Percentiles rank a stretch among this genome's conserved stretches.
phyloP scores from a whole-genome alignment of 2,113 vertebrate species.

The Mixornis gularis region DNA sequence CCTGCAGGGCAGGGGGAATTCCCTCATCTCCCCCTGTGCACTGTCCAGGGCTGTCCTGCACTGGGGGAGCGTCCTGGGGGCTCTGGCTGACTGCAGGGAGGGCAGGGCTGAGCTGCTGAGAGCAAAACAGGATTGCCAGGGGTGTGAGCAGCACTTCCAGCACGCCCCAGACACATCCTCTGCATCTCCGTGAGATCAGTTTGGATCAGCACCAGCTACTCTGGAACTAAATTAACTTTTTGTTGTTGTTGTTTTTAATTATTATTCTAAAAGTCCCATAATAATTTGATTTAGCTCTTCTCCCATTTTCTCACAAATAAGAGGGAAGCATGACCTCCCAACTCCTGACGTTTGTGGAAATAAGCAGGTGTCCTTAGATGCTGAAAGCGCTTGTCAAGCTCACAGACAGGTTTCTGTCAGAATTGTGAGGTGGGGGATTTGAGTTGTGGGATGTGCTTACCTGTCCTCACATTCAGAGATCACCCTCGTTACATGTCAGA shows the following conservation, averaged over 20 bases:
- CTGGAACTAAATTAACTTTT: neutral
- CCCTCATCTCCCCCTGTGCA: neutral
- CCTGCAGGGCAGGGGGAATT: accelerated
- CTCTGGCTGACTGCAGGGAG: neutral
- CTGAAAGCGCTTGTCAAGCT: neutral
- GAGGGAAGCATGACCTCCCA: neutral
- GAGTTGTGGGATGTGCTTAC: neutral
- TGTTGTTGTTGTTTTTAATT: neutral
- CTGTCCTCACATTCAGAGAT: neutral
- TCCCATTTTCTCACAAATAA: neutral
- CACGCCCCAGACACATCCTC: neutral
- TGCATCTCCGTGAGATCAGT: neutral
- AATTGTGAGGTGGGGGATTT: neutral
- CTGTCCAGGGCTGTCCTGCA: accelerated
- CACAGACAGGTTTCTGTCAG: neutral
- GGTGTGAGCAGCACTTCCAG: neutral
- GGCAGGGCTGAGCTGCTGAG: neutral
- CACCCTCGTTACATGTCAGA: accelerated
- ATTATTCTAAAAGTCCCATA: neutral
- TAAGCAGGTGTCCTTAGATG: neutral
- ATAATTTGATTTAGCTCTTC: neutral
- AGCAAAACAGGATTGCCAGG: neutral
- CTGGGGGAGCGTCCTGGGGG: accelerated
- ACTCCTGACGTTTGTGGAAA: accelerated
- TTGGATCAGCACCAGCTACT: neutral